Evolutionary conservation across 2,888 invertebrate genomes (phyloP).

Genomic region (Acrobasis suavella): DNA sequence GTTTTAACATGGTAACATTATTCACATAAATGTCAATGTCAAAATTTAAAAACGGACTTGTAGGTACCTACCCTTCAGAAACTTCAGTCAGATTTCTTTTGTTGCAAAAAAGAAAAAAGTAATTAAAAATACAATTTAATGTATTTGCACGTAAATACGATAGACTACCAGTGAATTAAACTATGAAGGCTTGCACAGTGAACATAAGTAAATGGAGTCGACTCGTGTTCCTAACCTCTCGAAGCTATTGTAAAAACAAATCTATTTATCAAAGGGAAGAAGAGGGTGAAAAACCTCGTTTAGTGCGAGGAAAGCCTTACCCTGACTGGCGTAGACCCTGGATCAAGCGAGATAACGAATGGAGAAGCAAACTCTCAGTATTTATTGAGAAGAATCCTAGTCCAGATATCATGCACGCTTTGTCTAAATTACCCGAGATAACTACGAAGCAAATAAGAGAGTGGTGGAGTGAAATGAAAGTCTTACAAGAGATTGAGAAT

Average conservation of each 20-base stretch:
- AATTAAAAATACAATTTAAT: too few relatives aligned
- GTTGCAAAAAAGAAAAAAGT: too few relatives aligned
- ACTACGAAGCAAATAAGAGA: conserved; percentile 70
- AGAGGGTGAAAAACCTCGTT: conserved; percentile 56
- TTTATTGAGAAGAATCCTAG: conserved; percentile 75
- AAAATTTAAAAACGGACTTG: too few relatives aligned
- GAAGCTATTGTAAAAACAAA: conserved; percentile 62
- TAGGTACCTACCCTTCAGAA: too few relatives aligned
- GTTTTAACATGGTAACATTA: too few relatives aligned
- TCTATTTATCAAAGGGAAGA: conserved; percentile 65
- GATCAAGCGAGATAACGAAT: conserved; percentile 81
- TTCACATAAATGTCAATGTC: too few relatives aligned
- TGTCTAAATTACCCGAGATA: conserved; percentile 80
- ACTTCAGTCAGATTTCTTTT: too few relatives aligned
- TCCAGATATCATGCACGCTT: conserved; percentile 60
- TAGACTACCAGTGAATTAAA: neutral
- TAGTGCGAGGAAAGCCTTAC: conserved; percentile 67
- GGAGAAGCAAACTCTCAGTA: conserved; percentile 81
- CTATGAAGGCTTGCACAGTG: conserved; percentile 47
- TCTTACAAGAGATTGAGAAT: conserved; percentile 75
- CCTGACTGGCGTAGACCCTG: conserved; percentile 85
- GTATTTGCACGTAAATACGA: too few relatives aligned
- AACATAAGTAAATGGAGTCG: conserved; percentile 44
- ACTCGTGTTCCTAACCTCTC: conserved; percentile 41
- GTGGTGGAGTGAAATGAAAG: conserved; percentile 81